Evolutionary conservation across 2,113 vertebrate genomes (phyloP).

Genomic region (Mirounga angustirostris): DNA sequence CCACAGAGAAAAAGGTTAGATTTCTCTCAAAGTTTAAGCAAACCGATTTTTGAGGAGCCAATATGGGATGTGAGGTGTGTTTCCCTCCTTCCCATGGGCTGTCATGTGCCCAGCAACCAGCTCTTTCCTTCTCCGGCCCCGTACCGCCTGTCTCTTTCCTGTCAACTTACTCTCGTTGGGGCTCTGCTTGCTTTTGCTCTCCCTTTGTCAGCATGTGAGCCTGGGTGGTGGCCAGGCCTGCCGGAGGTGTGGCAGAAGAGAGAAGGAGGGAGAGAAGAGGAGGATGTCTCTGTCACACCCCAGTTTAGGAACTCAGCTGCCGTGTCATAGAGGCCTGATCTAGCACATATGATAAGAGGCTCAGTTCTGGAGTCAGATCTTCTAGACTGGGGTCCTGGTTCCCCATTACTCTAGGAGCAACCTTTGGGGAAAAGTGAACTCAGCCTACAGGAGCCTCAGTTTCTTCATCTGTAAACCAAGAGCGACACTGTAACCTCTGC

Average conservation of each 20-base stretch:
- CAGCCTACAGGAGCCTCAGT: background rate
- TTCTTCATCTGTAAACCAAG: conserved; percentile 2
- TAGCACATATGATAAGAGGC: background rate
- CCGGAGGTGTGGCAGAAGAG: background rate
- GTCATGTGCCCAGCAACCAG: background rate
- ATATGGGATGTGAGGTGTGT: background rate
- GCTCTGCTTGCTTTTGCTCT: background rate
- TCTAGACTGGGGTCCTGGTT: background rate
- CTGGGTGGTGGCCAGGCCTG: background rate
- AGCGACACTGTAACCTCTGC: background rate
- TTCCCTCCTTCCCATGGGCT: background rate
- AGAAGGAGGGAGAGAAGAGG: background rate
- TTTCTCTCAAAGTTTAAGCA: background rate
- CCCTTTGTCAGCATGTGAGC: background rate
- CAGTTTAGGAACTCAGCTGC: background rate
- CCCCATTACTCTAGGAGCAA: background rate
- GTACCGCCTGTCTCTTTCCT: background rate
- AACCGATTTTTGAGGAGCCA: conserved; percentile 1
- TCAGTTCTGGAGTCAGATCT: background rate
- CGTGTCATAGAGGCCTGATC: background rate
- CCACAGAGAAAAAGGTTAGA: background rate
- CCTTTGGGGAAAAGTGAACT: background rate
- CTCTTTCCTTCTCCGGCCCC: background rate
- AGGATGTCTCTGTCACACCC: background rate
- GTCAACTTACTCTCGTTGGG: background rate